Conservation (phyloP, 2,888 invertebrate species). For the Agapetus fuscipes region DNA sequence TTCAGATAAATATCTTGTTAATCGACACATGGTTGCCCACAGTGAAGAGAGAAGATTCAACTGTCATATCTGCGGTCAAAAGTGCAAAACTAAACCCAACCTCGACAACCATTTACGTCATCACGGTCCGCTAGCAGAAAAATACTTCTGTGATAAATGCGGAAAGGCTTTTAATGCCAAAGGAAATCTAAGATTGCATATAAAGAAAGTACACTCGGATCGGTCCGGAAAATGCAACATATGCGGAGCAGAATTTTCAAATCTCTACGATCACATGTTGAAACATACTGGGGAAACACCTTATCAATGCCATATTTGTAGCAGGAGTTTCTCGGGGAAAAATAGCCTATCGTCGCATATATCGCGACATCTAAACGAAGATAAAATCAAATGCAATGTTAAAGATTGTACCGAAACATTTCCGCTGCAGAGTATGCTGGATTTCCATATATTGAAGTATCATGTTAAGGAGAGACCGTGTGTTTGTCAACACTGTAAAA, state of each 20-base stretch:
- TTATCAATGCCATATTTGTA: slow-evolving; percentile 34
- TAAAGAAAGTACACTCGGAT: slow-evolving; percentile 17
- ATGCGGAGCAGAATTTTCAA: slow-evolving; percentile 45
- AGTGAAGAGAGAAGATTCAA: slow-evolving; percentile 28
- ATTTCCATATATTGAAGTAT: slow-evolving; percentile 38
- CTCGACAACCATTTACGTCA: slow-evolving; percentile 27
- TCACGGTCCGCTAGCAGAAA: slow-evolving; percentile 36
- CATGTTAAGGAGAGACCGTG: slow-evolving; percentile 40
- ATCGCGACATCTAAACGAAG: slow-evolving; percentile 36
- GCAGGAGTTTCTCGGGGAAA: slow-evolving; percentile 31
- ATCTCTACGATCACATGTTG: slow-evolving; percentile 46
- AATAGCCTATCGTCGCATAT: slow-evolving; percentile 35
- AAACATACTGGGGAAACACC: slow-evolving; percentile 49
- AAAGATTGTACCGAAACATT: slow-evolving; percentile 36
- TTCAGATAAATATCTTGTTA: slow-evolving; percentile 31
- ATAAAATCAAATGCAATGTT: slow-evolving; percentile 37
- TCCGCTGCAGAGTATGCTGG: slow-evolving; percentile 36
- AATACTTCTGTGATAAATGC: slow-evolving; percentile 35
- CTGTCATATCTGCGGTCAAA: slow-evolving; percentile 12
- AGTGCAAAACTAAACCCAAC: slow-evolving; percentile 14
- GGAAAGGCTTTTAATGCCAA: slow-evolving; percentile 16
- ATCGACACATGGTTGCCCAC: slow-evolving; percentile 35
- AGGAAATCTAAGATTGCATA: slow-evolving; percentile 18
- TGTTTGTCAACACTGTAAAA: slow-evolving; percentile 35
- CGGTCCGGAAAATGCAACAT: slow-evolving; percentile 32